A percentile compares a stretch with the other conserved stretches of the same genome.
Conservation (phyloP, 1,140 invertebrate genomes). For the Zelostemma sp. region DNA sequence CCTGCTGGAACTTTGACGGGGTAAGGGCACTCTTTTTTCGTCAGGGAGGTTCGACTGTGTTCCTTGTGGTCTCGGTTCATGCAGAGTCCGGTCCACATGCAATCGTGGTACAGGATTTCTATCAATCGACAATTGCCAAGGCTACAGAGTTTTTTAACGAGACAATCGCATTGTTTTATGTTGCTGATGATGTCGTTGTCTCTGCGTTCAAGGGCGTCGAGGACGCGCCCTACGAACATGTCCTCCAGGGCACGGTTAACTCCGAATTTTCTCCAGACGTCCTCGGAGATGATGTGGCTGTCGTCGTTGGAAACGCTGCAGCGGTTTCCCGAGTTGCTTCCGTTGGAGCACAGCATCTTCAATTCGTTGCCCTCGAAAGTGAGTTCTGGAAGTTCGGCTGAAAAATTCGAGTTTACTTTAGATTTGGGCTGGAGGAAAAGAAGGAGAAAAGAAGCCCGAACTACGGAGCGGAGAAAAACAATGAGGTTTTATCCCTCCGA, state of each 20-base stretch:
- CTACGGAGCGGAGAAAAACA: constrained; percentile 32
- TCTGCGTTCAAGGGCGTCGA: constrained; percentile 43
- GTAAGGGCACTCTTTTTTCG: constrained; percentile 46
- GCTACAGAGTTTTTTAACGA: constrained; percentile 25
- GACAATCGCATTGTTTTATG: constrained; percentile 5
- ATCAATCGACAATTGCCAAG: constrained; percentile 42
- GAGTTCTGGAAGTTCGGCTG: neutral
- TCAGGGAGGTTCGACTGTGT: constrained; percentile 58
- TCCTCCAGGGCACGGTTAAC: constrained; percentile 58
- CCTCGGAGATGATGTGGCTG: constrained; percentile 55
- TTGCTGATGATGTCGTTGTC: constrained; percentile 4
- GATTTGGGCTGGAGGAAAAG: neutral
- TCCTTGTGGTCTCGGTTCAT: constrained; percentile 64
- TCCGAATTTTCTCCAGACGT: constrained; percentile 73
- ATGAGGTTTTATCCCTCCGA: constrained; percentile 28
- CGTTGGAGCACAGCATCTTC: neutral
- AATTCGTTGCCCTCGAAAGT: constrained; percentile 6
- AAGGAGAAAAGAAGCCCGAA: constrained; percentile 1
- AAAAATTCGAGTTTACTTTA: neutral
- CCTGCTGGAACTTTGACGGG: constrained; percentile 54
- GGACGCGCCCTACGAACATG: constrained; percentile 48
- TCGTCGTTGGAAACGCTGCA: neutral
- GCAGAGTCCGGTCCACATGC: constrained; percentile 78
- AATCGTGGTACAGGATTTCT: constrained; percentile 74
- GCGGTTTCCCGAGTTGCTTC: too few relatives aligned